Conservation (phyloP, 2,888 invertebrate genomes). For the Acleris laterana region DNA sequence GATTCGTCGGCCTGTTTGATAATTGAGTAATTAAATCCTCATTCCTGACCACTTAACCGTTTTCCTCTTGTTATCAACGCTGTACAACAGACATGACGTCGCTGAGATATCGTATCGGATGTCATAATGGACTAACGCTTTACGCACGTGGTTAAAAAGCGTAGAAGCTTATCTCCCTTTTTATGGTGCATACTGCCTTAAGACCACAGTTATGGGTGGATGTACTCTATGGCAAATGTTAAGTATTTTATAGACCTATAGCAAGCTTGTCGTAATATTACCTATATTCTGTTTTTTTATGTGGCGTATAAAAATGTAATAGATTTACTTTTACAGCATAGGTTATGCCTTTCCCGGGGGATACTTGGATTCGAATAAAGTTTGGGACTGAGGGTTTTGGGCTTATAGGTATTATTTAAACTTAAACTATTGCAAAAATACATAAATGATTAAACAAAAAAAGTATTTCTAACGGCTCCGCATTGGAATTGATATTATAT, state of each 20-base stretch:
- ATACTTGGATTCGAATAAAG: slow-evolving; percentile 19
- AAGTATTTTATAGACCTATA: slow-evolving; percentile 35
- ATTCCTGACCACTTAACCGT: slow-evolving; percentile 4
- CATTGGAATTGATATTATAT: too few relatives aligned
- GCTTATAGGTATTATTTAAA: too few relatives aligned
- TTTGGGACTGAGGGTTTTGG: slow-evolving; percentile 7
- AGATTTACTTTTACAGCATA: slow-evolving; percentile 36
- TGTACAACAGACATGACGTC: background rate
- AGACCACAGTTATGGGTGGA: slow-evolving; percentile 50
- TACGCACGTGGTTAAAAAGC: slow-evolving; percentile 63
- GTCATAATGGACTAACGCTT: slow-evolving; percentile 42
- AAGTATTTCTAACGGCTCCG: too few relatives aligned
- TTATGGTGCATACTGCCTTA: slow-evolving; percentile 68
- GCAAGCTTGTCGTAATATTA: slow-evolving; percentile 35
- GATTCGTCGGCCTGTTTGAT: slow-evolving; percentile 1
- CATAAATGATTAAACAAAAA: too few relatives aligned
- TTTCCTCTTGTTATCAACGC: slow-evolving; percentile 1
- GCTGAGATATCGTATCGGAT: slow-evolving; percentile 40
- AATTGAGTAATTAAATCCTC: slow-evolving; percentile 18
- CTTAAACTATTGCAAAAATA: too few relatives aligned
- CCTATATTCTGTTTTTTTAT: slow-evolving; percentile 31
- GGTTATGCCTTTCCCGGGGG: slow-evolving; percentile 28
- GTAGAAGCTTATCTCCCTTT: slow-evolving; percentile 73
- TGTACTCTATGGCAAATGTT: slow-evolving; percentile 43
- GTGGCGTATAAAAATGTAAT: slow-evolving; percentile 33